Percentiles rank a stretch among this genome's conserved stretches.
These are phyloP conservation scores for Lampris megalopsis DNA, from an alignment of 2,113 vertebrate species.

Conservation along the genomic window DNA sequence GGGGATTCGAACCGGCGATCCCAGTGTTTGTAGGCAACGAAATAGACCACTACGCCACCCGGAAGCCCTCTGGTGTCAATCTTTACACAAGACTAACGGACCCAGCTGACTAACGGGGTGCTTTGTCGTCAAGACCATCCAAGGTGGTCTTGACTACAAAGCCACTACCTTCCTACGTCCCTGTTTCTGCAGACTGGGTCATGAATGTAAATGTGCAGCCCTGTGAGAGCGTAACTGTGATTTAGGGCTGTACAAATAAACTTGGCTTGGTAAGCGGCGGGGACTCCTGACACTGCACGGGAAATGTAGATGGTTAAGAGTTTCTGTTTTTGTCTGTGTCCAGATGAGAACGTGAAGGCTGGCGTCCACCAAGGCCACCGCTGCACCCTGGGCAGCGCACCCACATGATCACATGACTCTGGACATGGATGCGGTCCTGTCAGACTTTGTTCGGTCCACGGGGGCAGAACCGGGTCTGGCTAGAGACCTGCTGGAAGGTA, in stretches of 20 bases:
- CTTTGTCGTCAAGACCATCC: no score
- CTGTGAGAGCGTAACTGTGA: neutral
- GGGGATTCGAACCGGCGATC: no score
- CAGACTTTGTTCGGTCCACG: constrained; percentile 99
- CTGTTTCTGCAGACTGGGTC: no score
- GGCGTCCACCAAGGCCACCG: constrained; percentile 85
- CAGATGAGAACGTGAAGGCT: constrained; percentile 95
- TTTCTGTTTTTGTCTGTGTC: constrained; percentile 8
- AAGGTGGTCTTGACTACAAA: no score
- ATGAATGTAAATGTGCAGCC: no score
- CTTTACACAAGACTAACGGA: no score
- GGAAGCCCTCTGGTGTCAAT: no score
- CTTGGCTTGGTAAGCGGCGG: constrained; percentile 20
- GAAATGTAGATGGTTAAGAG: constrained; percentile 1
- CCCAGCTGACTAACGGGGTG: no score
- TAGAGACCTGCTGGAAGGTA: constrained; percentile 99
- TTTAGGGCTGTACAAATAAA: neutral
- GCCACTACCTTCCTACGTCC: no score
- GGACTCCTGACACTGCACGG: constrained; percentile 24
- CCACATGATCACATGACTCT: constrained; percentile 98
- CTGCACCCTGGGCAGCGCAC: constrained; percentile 89
- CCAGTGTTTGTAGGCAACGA: no score
- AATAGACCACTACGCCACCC: no score
- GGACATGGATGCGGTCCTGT: constrained; percentile 99
- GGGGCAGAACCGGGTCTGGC: constrained; percentile 99